A percentile compares a stretch with the other conserved stretches of the same genome.
These are phyloP conservation scores for Thalassoma bifasciatum DNA, from an alignment of 2,113 vertebrate genomes.

Conservation along the genomic window DNA sequence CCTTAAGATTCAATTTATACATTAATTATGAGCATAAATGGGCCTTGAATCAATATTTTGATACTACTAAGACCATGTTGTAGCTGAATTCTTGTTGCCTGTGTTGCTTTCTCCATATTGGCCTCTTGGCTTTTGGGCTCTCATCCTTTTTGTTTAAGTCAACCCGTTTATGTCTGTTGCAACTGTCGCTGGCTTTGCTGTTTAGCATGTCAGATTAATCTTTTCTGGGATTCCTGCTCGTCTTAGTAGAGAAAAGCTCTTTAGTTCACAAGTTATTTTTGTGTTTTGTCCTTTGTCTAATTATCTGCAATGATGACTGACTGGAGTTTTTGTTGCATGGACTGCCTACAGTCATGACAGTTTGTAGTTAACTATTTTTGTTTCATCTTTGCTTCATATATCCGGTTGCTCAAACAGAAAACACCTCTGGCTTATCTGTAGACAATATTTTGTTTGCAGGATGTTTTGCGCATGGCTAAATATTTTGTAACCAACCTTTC, in stretches of 20 bases:
- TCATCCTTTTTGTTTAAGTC: constrained; percentile 51
- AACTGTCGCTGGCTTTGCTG: constrained; percentile 60
- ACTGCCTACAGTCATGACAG: background rate
- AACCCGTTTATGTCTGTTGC: constrained; percentile 52
- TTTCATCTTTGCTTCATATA: constrained; percentile 12
- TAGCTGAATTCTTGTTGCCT: constrained; percentile 60
- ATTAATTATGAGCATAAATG: constrained; percentile 11
- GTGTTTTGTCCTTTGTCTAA: constrained; percentile 25
- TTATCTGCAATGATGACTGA: background rate
- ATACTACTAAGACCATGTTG: background rate
- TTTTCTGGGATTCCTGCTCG: constrained; percentile 7
- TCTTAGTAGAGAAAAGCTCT: background rate
- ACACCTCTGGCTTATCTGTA: constrained; percentile 9
- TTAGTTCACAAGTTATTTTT: background rate
- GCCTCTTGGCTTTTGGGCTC: constrained; percentile 51
- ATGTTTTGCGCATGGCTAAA: background rate
- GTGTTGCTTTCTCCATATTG: constrained; percentile 40
- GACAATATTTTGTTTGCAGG: background rate
- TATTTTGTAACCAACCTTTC: constrained; percentile 7
- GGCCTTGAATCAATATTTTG: constrained; percentile 9
- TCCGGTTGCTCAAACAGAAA: background rate
- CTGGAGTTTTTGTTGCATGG: constrained; percentile 11
- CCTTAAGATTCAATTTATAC: constrained; percentile 8
- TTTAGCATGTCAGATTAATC: constrained; percentile 29
- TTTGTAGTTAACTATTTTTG: constrained; percentile 34